Conservation (phyloP, 2,888 invertebrate genomes). For the Coremacera marginata region DNA sequence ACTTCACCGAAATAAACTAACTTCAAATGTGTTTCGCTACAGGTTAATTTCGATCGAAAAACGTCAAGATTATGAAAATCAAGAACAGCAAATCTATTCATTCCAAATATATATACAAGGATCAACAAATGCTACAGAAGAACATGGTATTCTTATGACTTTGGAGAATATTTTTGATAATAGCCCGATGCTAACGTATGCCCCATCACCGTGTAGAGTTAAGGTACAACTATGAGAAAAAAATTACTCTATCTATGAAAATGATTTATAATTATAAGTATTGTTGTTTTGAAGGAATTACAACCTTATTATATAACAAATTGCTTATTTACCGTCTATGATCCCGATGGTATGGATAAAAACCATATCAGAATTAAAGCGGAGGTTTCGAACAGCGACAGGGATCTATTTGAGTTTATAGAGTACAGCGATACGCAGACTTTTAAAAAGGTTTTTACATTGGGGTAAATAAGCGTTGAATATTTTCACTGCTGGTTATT, state of each 20-base stretch:
- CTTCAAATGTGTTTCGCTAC: not conserved
- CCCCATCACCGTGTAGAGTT: slow-evolving; percentile 70
- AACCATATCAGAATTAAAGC: slow-evolving; percentile 69
- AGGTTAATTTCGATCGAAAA: slow-evolving; percentile 58
- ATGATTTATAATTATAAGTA: not conserved
- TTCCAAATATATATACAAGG: slow-evolving; percentile 64
- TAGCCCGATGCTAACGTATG: slow-evolving; percentile 71
- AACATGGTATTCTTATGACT: slow-evolving; percentile 57
- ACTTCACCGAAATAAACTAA: too few relatives aligned
- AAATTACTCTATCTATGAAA: not conserved
- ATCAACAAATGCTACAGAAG: slow-evolving; percentile 25
- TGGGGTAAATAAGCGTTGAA: slow-evolving; percentile 57
- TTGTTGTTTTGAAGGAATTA: slow-evolving; percentile 63
- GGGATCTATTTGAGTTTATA: slow-evolving; percentile 67
- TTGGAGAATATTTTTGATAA: slow-evolving; percentile 71
- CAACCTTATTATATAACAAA: slow-evolving; percentile 47
- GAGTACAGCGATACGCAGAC: slow-evolving; percentile 56
- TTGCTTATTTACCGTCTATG: slow-evolving; percentile 61
- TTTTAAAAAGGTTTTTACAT: slow-evolving; percentile 58
- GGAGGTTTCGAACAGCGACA: slow-evolving; percentile 67
- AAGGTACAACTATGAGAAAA: slow-evolving; percentile 59
- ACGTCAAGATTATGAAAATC: slow-evolving; percentile 73
- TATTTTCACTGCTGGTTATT: not conserved
- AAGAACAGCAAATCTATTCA: slow-evolving; percentile 69
- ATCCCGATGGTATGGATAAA: slow-evolving; percentile 60